Evolutionary conservation across 2,797 vertebrate genomes (phyloP).

Genomic region (Presbytis comata): DNA sequence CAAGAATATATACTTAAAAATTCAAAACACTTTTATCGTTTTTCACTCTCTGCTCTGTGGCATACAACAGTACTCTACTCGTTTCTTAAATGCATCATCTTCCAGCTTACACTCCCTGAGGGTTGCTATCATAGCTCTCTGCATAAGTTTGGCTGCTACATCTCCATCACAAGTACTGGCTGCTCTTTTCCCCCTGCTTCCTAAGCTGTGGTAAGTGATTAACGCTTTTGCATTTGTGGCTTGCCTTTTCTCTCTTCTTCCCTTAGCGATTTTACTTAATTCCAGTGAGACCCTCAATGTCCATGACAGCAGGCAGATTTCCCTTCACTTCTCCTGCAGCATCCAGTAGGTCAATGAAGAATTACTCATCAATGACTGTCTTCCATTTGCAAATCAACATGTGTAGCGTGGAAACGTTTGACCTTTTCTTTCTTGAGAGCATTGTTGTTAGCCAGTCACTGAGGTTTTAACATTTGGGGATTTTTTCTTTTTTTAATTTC

Average conservation of each 20-base stretch:
- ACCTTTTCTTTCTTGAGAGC: not conserved
- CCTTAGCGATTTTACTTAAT: not conserved
- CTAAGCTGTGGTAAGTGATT: not conserved
- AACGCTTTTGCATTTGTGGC: not conserved
- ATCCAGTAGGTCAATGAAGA: not conserved
- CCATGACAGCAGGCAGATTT: not conserved
- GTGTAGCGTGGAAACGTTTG: not conserved
- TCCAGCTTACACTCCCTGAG: not conserved
- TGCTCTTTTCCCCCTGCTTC: not conserved
- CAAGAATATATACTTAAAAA: conserved; percentile 25
- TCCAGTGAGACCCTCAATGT: not conserved
- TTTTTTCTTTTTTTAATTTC: not conserved
- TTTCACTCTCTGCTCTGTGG: not conserved
- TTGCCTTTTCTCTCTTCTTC: not conserved
- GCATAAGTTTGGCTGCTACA: not conserved
- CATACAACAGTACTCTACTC: not conserved
- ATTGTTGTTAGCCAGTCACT: not conserved
- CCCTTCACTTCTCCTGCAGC: not conserved
- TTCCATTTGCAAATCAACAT: not conserved
- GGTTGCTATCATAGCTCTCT: not conserved
- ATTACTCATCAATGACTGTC: not conserved
- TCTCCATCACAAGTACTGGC: not conserved
- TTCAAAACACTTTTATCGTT: not conserved
- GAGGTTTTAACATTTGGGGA: not conserved
- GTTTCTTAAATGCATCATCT: not conserved